Conservation (phyloP, 2,888 invertebrate species). For the Agonopterix subpropinquella region DNA sequence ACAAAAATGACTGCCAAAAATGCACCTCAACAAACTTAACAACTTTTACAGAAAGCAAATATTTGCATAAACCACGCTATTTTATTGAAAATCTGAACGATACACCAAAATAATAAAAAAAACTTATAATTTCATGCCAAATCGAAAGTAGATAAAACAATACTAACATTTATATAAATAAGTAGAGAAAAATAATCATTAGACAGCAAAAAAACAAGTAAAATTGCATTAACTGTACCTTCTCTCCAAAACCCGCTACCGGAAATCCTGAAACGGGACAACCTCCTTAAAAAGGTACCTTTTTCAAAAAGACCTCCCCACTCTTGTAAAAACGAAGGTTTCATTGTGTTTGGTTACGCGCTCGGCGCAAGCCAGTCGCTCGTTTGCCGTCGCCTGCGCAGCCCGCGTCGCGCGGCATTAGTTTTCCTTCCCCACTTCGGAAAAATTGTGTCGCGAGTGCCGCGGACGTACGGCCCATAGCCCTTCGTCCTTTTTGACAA, state of each 20-base stretch:
- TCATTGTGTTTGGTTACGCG: constrained; percentile 51
- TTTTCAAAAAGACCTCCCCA: constrained; percentile 48
- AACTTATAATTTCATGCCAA: no score
- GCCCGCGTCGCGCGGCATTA: constrained; percentile 63
- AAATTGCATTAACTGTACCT: no score
- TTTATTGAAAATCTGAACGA: no score
- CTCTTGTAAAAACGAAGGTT: constrained; percentile 62
- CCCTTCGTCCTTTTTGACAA: constrained; percentile 6
- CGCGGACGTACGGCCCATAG: constrained; percentile 14
- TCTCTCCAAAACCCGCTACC: constrained; percentile 1
- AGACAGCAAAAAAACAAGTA: no score
- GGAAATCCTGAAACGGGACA: constrained; percentile 17
- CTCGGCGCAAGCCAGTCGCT: constrained; percentile 45
- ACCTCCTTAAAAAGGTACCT: constrained; percentile 11
- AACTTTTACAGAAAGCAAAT: no score
- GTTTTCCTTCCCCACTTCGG: constrained; percentile 51
- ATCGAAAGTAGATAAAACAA: no score
- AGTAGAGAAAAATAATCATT: no score
- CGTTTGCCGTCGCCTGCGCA: constrained; percentile 53
- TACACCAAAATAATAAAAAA: no score
- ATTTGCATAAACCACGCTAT: no score
- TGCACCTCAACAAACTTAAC: no score
- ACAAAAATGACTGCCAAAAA: no score
- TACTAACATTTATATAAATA: no score
- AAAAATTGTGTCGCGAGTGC: constrained; percentile 70